phyloP scores from a whole-genome alignment of 2,888 invertebrate genomes.

The Drosophila testacea region DNA sequence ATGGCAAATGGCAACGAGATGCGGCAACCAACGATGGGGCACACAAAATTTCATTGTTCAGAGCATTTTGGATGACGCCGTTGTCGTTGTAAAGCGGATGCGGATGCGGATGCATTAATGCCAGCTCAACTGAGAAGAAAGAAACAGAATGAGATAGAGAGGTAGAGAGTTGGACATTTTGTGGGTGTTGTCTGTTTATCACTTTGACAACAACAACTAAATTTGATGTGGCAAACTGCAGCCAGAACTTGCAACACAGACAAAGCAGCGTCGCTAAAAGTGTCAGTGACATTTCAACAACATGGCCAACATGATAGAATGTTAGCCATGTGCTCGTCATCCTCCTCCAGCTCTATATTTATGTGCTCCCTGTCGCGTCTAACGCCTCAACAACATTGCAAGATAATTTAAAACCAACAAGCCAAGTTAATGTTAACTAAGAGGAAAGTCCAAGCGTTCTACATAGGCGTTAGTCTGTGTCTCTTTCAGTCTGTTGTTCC shows the following conservation, averaged over 20 bases:
- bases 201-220: slow-evolving; percentile 28
- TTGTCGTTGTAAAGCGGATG: slow-evolving; percentile 36
- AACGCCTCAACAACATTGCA: slow-evolving; percentile 12
- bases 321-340: slow-evolving; percentile 25
- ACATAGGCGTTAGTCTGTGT: slow-evolving; percentile 14
- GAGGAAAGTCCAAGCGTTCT: background rate
- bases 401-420: slow-evolving; percentile 28
- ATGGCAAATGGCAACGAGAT: slow-evolving; percentile 25
- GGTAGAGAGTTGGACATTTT: slow-evolving; percentile 30
- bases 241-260: slow-evolving; percentile 8
- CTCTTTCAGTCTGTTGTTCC: slow-evolving; percentile 32
- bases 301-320: slow-evolving; percentile 20
- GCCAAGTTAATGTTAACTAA: slow-evolving; percentile 1
- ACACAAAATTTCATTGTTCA: slow-evolving; percentile 59
- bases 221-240: slow-evolving; percentile 54
- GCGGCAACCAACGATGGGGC: slow-evolving; percentile 23
- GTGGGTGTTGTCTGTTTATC: slow-evolving; percentile 41
- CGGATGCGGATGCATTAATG: slow-evolving; percentile 54
- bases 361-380: background rate
- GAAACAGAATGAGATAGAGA: background rate
- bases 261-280: slow-evolving; percentile 43
- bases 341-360: slow-evolving; percentile 6
- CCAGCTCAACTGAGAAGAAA: slow-evolving; percentile 22
- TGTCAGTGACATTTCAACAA: slow-evolving; percentile 64
- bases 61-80: slow-evolving; percentile 37